These are phyloP conservation scores for Alloscopus bannaensis DNA, from an alignment of 2,888 invertebrate genomes.

Conservation along the genomic window DNA sequence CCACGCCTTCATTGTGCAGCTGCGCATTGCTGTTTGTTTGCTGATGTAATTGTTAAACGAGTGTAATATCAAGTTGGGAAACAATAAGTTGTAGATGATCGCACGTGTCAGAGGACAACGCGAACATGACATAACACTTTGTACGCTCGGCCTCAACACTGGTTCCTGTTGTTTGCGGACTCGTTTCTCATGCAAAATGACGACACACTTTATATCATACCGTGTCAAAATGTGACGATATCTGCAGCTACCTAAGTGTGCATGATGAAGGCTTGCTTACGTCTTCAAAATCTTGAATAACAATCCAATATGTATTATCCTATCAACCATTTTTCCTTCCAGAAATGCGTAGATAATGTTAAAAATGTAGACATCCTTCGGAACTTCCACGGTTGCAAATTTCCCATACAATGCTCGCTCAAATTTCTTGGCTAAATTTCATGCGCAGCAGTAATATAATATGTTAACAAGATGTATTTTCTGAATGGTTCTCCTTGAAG, in stretches of 20 bases:
- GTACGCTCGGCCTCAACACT: no score
- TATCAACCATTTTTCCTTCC: conserved; percentile 31
- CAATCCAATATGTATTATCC: no score
- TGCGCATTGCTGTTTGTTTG: neutral
- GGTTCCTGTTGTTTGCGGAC: no score
- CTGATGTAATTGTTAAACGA: conserved; percentile 7
- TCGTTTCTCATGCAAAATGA: no score
- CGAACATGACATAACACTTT: conserved; percentile 41
- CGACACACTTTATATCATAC: neutral
- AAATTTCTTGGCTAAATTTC: neutral
- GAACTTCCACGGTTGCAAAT: no score
- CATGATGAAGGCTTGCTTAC: no score
- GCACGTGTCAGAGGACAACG: conserved; percentile 38
- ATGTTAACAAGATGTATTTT: conserved; percentile 29
- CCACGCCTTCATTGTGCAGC: no score
- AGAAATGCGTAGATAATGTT: conserved; percentile 7
- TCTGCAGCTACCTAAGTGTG: no score
- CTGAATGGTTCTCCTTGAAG: conserved; percentile 43
- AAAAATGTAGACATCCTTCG: conserved; percentile 51
- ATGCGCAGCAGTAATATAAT: neutral
- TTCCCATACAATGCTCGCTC: no score
- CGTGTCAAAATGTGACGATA: neutral
- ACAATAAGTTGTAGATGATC: conserved; percentile 35
- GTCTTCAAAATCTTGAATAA: no score
- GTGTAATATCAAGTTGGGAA: conserved; percentile 21